A percentile compares a stretch with the other conserved stretches of the same genome.
Evolutionary conservation across 1,140 invertebrate genomes (phyloP).

Genomic region (Zelostemma sp.): DNA sequence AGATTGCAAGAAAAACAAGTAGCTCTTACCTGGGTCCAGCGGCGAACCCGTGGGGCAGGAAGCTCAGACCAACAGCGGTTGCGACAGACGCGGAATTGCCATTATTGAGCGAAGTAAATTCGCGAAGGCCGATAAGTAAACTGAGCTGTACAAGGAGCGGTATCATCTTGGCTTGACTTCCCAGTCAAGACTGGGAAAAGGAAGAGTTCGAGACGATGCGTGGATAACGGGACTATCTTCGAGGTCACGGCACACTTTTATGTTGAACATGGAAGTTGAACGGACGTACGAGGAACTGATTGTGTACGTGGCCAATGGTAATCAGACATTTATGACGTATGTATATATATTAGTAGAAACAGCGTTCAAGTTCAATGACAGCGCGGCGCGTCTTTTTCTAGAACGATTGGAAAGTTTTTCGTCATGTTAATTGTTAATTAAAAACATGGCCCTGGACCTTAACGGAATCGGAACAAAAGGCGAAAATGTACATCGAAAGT

Average conservation of each 20-base stretch:
- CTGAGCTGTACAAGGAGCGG: slow-evolving; percentile 51
- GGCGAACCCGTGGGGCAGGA: slow-evolving; percentile 54
- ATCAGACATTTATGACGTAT: no score
- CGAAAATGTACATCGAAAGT: no score
- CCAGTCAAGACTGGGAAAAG: slow-evolving; percentile 62
- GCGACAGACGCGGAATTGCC: slow-evolving; percentile 32
- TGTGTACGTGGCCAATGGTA: no score
- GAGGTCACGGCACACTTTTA: slow-evolving; percentile 68
- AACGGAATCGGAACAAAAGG: no score
- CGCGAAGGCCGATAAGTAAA: slow-evolving; percentile 50
- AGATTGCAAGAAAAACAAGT: slow-evolving; percentile 13
- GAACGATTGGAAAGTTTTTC: no score
- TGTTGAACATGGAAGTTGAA: slow-evolving; percentile 34
- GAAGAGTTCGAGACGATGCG: slow-evolving; percentile 55
- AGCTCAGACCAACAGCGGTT: slow-evolving; percentile 47
- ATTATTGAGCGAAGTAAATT: slow-evolving; percentile 49
- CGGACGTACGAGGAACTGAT: slow-evolving; percentile 21
- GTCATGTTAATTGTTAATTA: no score
- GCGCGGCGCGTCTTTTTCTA: no score
- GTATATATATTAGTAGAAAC: no score
- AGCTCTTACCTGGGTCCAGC: slow-evolving; percentile 58
- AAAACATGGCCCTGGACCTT: no score
- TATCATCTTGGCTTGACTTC: slow-evolving; percentile 66
- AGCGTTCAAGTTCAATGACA: no score
- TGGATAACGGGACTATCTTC: slow-evolving; percentile 67